Conservation (phyloP, 2,888 invertebrate genomes). For the Eilema griseolum region DNA sequence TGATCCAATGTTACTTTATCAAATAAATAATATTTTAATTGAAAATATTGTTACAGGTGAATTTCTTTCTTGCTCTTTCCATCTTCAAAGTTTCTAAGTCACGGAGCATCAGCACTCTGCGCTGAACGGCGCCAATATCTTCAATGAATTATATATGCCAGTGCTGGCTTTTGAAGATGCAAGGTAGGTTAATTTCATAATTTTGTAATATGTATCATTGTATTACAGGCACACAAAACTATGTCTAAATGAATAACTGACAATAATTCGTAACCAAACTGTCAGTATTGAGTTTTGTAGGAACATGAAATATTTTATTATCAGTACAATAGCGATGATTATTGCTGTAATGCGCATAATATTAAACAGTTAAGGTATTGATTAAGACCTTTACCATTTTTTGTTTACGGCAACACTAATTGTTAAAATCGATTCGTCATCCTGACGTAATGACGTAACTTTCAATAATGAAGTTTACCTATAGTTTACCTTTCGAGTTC, state of each 20-base stretch:
- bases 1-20: neutral
- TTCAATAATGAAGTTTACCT: constrained; percentile 15
- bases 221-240: neutral
- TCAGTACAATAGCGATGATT: constrained; percentile 6
- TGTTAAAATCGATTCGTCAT: constrained; percentile 23
- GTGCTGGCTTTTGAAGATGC: constrained; percentile 89
- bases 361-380: constrained; percentile 14
- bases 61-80: constrained; percentile 39
- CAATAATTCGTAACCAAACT: neutral
- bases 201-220: neutral
- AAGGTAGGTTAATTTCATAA: constrained; percentile 79
- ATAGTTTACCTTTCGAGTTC: constrained; percentile 1
- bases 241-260: neutral
- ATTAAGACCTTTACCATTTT: constrained; percentile 9
- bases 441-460: constrained; percentile 20
- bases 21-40: neutral
- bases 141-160: constrained; percentile 90
- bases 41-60: constrained; percentile 50
- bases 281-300: constrained; percentile 16
- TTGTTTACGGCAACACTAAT: constrained; percentile 14
- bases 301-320: constrained; percentile 22
- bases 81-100: constrained; percentile 66
- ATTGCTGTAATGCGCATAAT: constrained; percentile 1
- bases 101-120: constrained; percentile 86
- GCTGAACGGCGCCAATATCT: constrained; percentile 84